phyloP scores from a whole-genome alignment of 2,113 vertebrate genomes.

The Patagioenas fasciata region DNA sequence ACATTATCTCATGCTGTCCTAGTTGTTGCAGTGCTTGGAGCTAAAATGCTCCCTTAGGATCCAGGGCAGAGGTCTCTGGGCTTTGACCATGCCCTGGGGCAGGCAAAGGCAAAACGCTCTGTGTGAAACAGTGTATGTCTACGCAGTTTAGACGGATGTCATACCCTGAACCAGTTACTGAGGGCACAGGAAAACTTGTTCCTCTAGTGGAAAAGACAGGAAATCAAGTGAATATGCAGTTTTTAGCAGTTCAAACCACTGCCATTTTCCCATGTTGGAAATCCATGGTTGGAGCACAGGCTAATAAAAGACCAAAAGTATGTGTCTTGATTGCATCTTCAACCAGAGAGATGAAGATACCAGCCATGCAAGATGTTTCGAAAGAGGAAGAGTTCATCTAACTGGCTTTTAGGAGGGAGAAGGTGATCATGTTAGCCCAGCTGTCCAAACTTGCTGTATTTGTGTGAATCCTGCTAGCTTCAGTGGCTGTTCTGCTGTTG shows the following conservation, averaged over 20 bases:
- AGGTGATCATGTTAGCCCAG: not conserved
- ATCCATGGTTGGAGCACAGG: not conserved
- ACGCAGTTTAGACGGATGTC: not conserved
- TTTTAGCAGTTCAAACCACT: not conserved
- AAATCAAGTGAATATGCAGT: not conserved
- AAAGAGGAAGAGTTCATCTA: not conserved
- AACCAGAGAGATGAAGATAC: not conserved
- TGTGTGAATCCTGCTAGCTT: not conserved
- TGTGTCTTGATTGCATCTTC: not conserved
- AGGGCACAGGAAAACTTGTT: not conserved
- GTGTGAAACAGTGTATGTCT: not conserved
- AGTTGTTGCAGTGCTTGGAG: not conserved
- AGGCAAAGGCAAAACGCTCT: not conserved
- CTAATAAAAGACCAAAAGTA: not conserved
- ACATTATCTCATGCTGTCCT: slow-evolving; percentile 36
- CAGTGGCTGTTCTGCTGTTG: not conserved
- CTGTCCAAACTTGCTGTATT: not conserved
- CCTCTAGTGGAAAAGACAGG: not conserved
- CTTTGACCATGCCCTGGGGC: not conserved
- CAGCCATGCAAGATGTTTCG: not conserved
- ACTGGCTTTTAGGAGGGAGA: not conserved
- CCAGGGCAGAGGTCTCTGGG: not conserved
- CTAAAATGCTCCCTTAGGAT: slow-evolving; percentile 11
- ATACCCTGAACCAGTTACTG: not conserved
- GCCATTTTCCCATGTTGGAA: not conserved